Evolutionary conservation across 2,113 vertebrate species (phyloP), one percentile per base, ranked within the genome.

Genomic region (Scophthalmus maximus): DNA sequence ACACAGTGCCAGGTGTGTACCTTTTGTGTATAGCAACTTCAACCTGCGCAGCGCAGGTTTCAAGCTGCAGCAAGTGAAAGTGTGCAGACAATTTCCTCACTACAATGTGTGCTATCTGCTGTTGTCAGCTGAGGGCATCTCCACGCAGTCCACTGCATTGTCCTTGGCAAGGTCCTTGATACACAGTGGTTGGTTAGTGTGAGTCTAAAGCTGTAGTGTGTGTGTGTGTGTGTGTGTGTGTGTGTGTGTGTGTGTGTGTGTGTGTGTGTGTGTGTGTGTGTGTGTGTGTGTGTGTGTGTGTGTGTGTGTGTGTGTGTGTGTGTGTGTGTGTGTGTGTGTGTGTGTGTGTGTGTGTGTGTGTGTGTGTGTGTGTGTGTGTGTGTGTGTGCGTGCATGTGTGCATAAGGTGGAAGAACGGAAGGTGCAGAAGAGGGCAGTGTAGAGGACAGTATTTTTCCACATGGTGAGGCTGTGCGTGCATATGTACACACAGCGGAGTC

Each of bases 371-470:
- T 50, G 10, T 50, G 49, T 22, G 51, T 71, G 53, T 70, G 32
- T 80, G 47, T 50, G 11, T 14, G 47, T 18, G 23, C 8, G 52
- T 18, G 7, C 40, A 36, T 51, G 34, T 68, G 49, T 20, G 38
- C 11, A 34, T 8, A 22, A 29, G 66, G 25, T 49, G 26, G n/a
- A 58, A 66, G 23, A 29, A 29, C 1, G 36, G 55, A 83, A 66
- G 51, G 42, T 78, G 51, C 60, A 17, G 56, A 47, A 78, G 63
- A 75, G 69, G 62, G 60, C 62, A 58, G 49, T 25, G 42, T 57
- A 65, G 46, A 81, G 79, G 83, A 86, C 75, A 68, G 86, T 81
- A 81, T 58, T 91, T 91, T 90, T 91, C 85, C 88, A 83, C 77
- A 81, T 87, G 42, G 68, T 1, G 18, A 50, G 2, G 17, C 23